Evolutionary conservation across 1,140 invertebrate genomes (phyloP), one percentile per base, ranked within the genome.

Genomic region (Lucilia cuprina): DNA sequence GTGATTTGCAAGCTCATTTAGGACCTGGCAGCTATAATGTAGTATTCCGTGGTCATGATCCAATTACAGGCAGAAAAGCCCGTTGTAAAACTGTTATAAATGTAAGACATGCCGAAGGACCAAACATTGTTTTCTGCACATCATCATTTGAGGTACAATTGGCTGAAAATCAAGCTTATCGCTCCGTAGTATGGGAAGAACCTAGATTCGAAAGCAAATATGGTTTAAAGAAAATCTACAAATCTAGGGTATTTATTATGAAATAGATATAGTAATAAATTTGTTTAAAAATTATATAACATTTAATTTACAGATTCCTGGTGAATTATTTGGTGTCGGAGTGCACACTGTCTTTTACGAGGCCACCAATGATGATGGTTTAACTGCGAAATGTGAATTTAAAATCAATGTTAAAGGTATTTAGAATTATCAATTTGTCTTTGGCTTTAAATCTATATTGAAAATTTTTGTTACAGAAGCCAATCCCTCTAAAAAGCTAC

Each of bases 121-220:
- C 84, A 4, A 14, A 84, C 17, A 92, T 94, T 14, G 88, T 89
- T 34, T 92, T 91, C 84, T 96, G 95, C 87, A 95, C 95, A 0
- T 90, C 92, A 60, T 94, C 94, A 2, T 93, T 95, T 86, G 93
- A 94, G 82, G 93, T 94, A 5, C 87, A 92, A 12, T 86, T 95
- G 65, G 90, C 90, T 80, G 91, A 91, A 35, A 92, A 93, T 14
- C 93, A 94, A 87, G 89, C 88, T 0, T 92, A 92, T 74, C 92
- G 93, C 35, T 90, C 92, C 17, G 92, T 96, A 35, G 92, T 92
- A 83, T 96, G 95, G 95, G 92, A 93, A 80, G 95, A 95, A 86
- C 95, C 95, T 0, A 89, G 92, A 12, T 95, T 96, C 86, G 91
- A 90, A 13, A 94, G 95, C 14, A 87, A 87, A 87, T n/a, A 95